Evolutionary conservation across 2,888 invertebrate species (phyloP).

Genomic region (Luperina nickerlii): DNA sequence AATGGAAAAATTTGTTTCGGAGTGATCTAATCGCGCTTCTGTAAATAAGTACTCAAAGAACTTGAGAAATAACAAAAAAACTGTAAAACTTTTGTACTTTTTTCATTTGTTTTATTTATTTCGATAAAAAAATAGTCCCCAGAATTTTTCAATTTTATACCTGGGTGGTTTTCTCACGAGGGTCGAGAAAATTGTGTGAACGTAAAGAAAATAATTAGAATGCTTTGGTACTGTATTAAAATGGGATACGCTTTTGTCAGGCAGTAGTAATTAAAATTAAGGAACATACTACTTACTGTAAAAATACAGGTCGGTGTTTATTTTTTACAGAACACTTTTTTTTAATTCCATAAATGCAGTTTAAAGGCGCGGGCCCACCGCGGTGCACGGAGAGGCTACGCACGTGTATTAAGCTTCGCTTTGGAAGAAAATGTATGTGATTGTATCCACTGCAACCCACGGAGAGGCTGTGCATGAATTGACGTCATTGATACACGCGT

Average conservation of each 20-base stretch:
- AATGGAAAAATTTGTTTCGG: conserved; percentile 72
- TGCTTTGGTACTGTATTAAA: conserved; percentile 2
- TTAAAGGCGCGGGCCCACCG: no score
- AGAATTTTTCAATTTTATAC: conserved; percentile 58
- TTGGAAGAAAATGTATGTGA: no score
- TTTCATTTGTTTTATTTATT: conserved; percentile 34
- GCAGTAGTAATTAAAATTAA: not conserved
- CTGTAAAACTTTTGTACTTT: conserved; percentile 31
- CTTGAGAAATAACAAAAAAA: conserved; percentile 28
- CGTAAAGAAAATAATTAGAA: conserved; percentile 14
- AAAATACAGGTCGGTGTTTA: not conserved
- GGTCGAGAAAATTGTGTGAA: conserved; percentile 22
- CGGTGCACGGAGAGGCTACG: no score
- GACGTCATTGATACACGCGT: no score
- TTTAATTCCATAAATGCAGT: not conserved
- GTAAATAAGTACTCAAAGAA: conserved; percentile 55
- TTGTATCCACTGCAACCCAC: no score
- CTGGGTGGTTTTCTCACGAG: conserved; percentile 61
- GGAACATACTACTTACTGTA: not conserved
- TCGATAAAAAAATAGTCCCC: conserved; percentile 13
- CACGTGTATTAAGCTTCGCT: no score
- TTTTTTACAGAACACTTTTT: no score
- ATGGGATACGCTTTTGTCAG: conserved; percentile 8
- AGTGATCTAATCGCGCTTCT: conserved; percentile 59
- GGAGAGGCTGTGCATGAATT: no score